Evolutionary conservation across 2,888 invertebrate genomes (phyloP), one percentile per base, ranked within the genome.

Genomic region (Philopedon plagiatum): DNA sequence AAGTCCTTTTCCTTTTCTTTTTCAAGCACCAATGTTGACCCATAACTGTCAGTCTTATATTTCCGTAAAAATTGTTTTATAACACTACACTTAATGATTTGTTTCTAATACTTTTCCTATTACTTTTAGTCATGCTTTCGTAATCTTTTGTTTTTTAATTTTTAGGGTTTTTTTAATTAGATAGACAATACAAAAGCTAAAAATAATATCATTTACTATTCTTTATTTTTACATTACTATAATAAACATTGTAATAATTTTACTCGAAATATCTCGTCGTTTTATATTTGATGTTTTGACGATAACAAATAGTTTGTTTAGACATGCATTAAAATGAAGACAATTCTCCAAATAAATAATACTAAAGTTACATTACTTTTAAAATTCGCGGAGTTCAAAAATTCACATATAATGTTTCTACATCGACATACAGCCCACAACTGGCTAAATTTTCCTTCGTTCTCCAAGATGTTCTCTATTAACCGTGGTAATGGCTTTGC

Each of bases 1-100:
- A 90, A 84, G 89, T 90, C 81, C 91, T 88, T 87, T 91, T 92
- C 85, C 91, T 87, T 84, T 91, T 91, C 85, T 91, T 90, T 80
- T 90, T 88, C 85, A 91, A 90, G 87, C 92, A 92, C 91, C 91
- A 91, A 86, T 91, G 91, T 86, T 92, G 92, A 84, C 92, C 92
- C 92, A 92, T 91, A 2, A 18, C 63, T 39, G n/a, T n/a, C 23
- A 39, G 15, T 39, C 11, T 15, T 5, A 39, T 9, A 29, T 18
- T 26, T 1, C 15, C 9, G 29, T 29, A 11, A 2, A 23, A 23
- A 46, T 46, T 23, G 4, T 7, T 3, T 15, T 44, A 9, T 21
- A 44, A 56, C 15, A 21, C 51, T 46, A 46, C 8, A 5, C 4
- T 46, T 46, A 23, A 46, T 5, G 11, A 2, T 19, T 46, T 46